These are phyloP conservation scores for Drosophila quinaria DNA, from an alignment of 2,888 invertebrate genomes.

Conservation along the genomic window DNA sequence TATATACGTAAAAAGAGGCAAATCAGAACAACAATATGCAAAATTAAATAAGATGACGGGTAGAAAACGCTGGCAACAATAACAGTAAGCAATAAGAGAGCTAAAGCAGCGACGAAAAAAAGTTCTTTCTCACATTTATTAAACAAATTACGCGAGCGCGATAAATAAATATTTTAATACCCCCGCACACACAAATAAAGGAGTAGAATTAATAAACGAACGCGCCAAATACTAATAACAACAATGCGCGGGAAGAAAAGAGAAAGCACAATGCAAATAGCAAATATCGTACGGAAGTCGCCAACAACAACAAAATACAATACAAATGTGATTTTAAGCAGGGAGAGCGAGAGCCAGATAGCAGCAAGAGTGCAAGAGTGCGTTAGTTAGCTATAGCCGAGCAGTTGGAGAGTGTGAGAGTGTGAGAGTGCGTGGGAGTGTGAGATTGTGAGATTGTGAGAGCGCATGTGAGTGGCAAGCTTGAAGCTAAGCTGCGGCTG, in stretches of 20 bases:
- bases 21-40: conserved; percentile 75
- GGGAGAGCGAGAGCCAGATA: background rate
- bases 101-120: conserved; percentile 20
- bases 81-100: conserved; percentile 49
- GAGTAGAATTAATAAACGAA: conserved; percentile 39
- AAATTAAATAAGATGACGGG: conserved; percentile 80
- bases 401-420: background rate
- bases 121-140: conserved; percentile 77
- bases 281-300: conserved; percentile 47
- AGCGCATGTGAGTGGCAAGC: conserved; percentile 4
- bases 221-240: conserved; percentile 32
- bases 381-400: background rate
- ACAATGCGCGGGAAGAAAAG: conserved; percentile 37
- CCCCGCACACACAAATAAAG: background rate
- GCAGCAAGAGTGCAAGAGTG: background rate
- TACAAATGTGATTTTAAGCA: background rate
- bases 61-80: conserved; percentile 62
- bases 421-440: background rate
- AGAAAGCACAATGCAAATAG: conserved; percentile 51
- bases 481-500: conserved; percentile 21
- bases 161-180: conserved; percentile 55
- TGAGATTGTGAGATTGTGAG: background rate
- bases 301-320: conserved; percentile 22
- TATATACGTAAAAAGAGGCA: conserved; percentile 27
- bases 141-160: conserved; percentile 71